Conservation (phyloP, 1,140 invertebrate species). For the Bacillus rossius region DNA sequence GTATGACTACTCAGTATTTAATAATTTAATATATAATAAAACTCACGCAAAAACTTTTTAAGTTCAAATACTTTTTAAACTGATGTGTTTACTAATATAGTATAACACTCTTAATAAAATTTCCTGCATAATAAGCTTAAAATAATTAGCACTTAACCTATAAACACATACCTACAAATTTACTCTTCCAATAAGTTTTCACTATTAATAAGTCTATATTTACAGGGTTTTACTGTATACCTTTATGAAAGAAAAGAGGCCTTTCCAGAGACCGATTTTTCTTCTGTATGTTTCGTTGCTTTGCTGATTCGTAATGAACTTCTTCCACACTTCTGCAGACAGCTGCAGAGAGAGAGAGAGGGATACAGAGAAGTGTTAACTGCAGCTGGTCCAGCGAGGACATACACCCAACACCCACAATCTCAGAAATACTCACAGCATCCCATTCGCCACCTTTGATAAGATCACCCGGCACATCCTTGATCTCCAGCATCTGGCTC, state of each 20-base stretch:
- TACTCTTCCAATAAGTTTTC: no score
- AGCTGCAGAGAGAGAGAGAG: slow-evolving; percentile 40
- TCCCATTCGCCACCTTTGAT: not conserved
- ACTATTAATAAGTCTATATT: no score
- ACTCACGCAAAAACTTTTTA: no score
- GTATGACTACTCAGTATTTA: no score
- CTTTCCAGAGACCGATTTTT: slow-evolving; percentile 79
- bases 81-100: not conserved
- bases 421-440: not conserved
- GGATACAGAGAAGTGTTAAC: not conserved
- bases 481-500: not conserved
- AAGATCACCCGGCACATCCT: not conserved
- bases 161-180: no score
- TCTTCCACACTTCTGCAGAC: slow-evolving; percentile 70
- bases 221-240: no score
- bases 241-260: slow-evolving; percentile 66
- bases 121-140: no score
- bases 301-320: slow-evolving; percentile 71
- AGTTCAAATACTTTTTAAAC: no score
- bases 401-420: not conserved
- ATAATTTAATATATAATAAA: no score
- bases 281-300: slow-evolving; percentile 69
- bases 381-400: not conserved
- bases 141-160: no score
- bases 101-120: no score